Evolutionary conservation across 2,113 vertebrate species (phyloP), one percentile per base, ranked within the genome.

Genomic region (Alethe diademata): DNA sequence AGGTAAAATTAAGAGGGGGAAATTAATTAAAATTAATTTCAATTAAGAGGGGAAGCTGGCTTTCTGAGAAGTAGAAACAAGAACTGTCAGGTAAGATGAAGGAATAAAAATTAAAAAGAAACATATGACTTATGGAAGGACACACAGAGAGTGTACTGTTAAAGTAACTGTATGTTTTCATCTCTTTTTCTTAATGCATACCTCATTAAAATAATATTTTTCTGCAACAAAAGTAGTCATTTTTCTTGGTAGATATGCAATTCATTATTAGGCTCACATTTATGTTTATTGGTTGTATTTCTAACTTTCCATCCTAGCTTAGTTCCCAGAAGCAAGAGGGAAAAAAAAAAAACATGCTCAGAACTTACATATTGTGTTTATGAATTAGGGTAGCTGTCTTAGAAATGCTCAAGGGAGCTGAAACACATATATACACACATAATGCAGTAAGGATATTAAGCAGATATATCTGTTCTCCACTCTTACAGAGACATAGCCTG

Each of bases 191-290:
- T 97, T 97, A 94, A 96, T 54, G 31, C 19, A 26, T 84, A 58
- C 18, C 64, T 95, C 57, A 61, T 95, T 97, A 98, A 95, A 97
- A 93, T 23, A 67, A 36, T 89, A 86, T 97, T 97, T 98, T 86
- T 92, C 11, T 29, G 81, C 88, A 95, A 92, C 80, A 76, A 69
- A 96, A 75, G 5, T 48, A 5, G 9, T 38, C 67, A 35, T 72
- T 95, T 97, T 96, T 93, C 78, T 74, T 94, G 51, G 14, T 65
- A 92, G 92, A 90, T 95, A 92, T 86, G 66, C 61, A 90, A 56
- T 90, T 88, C 58, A 94, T 76, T 94, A 47, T 58, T 92, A 95
- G 61, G 71, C 96, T 97, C 92, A 93, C 58, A 83, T 96, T 96
- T 93, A 86, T 95, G 79, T 96, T 97, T 96, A 93, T 43, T 0